Base-by-base conservation (phyloP, 2,888 invertebrate species). In the Drosophila pegasa region DNA sequence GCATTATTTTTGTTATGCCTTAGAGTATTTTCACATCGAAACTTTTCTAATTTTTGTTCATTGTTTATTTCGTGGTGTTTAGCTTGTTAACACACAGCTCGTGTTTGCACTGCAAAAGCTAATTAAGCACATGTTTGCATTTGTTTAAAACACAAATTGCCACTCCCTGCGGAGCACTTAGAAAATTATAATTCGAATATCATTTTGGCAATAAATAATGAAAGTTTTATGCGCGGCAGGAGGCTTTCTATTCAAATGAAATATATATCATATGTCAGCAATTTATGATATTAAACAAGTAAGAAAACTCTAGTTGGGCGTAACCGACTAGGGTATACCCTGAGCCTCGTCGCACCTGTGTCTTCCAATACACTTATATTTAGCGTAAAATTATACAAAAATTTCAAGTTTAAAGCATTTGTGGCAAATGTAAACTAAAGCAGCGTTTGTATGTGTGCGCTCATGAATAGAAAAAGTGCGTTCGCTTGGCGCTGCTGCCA, bases 51-150 rank as follows among this genome's bases (percentile, higher is more conserved):
- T 22, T 25, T 6, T 12, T 18, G 10, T 9, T 31, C 14, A 12
- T 27, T 27, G 27, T 16, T 38, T 7, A 35, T 45, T 14, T 33
- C n/a, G 45, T 63, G 61, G 47, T 43, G 48, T 79, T 82, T 62
- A 48, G 66, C 61, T 64, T 65, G 76, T 79, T 65, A 65, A 58
- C 71, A 58, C 71, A 65, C 57, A 58, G 65, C 51, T 37, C 38
- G 10, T 56, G 25, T 47, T 43, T 35, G 50, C 29, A n/a, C 3
- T 33, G 25, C 29, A 37, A 48, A 59, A 40, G 41, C 38, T 67
- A 77, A 74, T 73, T 77, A 74, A 37, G 54, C 22, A 47, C 38
- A 47, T 60, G 55, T 60, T 43, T 54, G 51, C 27, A 40, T 73
- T 61, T 67, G 54, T 56, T 73, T 67, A 41, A 18, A 47, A 59